A percentile compares a stretch with the other conserved stretches of the same genome.
These are phyloP conservation scores for Calidris pygmaea DNA, from an alignment of 2,113 vertebrate genomes.

Conservation along the genomic window DNA sequence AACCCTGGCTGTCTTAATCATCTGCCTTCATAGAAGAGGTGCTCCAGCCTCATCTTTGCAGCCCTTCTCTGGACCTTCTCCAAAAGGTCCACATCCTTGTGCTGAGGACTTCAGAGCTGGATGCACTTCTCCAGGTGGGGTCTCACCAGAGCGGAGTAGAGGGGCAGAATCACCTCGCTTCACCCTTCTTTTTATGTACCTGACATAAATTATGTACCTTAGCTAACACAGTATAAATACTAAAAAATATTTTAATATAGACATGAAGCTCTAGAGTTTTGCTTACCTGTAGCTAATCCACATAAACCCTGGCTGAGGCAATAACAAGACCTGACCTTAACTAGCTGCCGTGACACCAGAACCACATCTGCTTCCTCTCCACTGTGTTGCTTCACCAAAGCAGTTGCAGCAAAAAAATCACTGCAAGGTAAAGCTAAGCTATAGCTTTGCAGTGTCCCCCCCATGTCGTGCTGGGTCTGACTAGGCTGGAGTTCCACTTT, in stretches of 20 bases:
- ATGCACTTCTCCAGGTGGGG: fast-evolving
- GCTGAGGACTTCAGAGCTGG: neutral
- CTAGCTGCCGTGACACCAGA: neutral
- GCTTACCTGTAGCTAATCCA: neutral
- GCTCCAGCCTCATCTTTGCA: neutral
- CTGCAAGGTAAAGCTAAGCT: neutral
- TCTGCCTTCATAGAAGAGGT: neutral
- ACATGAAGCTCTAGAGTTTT: neutral
- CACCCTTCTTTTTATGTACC: neutral
- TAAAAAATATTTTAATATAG: neutral
- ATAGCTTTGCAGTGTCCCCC: neutral
- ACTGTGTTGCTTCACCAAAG: neutral
- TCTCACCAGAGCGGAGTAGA: neutral
- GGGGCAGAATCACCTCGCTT: neutral
- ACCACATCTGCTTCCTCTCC: neutral
- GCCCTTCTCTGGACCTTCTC: neutral
- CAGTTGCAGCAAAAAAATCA: neutral
- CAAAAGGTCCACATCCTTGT: neutral
- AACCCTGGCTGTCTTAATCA: neutral
- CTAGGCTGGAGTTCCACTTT: neutral
- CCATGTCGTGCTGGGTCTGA: neutral
- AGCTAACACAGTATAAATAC: neutral
- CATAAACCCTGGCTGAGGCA: neutral
- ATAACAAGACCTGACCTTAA: neutral
- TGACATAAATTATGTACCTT: neutral